A percentile compares a stretch with the other conserved stretches of the same genome.
phyloP scores from a whole-genome alignment of 2,797 vertebrate genomes.

The Psittacula echo region DNA sequence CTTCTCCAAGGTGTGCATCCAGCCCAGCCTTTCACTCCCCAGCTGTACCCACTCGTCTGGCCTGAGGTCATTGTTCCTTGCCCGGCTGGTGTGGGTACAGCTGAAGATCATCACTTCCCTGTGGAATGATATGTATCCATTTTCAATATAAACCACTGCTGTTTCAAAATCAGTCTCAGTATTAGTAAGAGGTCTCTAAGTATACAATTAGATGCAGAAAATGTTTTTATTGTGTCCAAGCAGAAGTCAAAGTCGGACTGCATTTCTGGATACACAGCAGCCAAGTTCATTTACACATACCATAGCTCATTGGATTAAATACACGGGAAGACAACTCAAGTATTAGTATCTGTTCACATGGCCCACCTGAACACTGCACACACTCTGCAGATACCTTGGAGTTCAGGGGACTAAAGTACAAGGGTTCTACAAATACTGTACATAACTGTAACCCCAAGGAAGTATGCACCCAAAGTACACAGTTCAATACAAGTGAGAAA shows the following conservation, averaged over 20 bases:
- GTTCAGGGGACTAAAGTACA: neutral
- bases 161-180: neutral
- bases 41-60: neutral
- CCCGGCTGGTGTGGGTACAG: neutral
- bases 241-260: constrained; percentile 61
- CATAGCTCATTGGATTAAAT: constrained; percentile 28
- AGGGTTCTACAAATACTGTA: neutral
- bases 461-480: neutral
- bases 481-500: neutral
- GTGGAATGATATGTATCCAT: fast-evolving
- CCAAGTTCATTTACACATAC: constrained; percentile 53
- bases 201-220: constrained; percentile 63
- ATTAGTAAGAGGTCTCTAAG: neutral
- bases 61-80: neutral
- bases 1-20: neutral
- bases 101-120: neutral
- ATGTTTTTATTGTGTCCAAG: constrained; percentile 79
- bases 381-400: neutral
- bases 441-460: neutral
- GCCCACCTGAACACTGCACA: neutral
- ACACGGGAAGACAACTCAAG: constrained; percentile 39
- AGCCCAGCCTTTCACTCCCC: neutral
- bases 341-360: neutral
- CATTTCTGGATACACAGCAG: constrained; percentile 56
- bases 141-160: neutral